Conservation (phyloP, 2,888 invertebrate species). For the Taphrorychus bicolor region DNA sequence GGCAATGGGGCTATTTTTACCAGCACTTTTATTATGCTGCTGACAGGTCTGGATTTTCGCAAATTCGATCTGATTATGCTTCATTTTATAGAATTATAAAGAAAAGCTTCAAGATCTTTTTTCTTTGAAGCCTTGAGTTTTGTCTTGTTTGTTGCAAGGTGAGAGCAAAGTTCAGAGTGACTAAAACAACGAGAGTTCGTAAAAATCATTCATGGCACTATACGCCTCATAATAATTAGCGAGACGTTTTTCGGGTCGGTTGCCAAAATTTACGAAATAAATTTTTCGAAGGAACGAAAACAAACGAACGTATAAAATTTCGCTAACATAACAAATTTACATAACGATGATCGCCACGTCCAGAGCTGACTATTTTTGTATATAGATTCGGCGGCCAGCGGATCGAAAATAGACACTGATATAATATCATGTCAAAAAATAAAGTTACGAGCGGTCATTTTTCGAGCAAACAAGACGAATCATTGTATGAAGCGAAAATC, state of each 20-base stretch:
- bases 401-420: constrained; percentile 34
- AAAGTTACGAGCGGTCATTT: background rate
- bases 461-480: too few species aligned
- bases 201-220: constrained; percentile 3
- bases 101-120: too few species aligned
- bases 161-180: background rate
- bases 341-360: constrained; percentile 26
- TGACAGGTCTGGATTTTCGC: constrained; percentile 45
- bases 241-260: constrained; percentile 7
- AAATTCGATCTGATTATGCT: constrained; percentile 12
- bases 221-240: constrained; percentile 12
- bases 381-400: constrained; percentile 21
- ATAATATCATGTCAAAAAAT: constrained; percentile 20
- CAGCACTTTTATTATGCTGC: constrained; percentile 44
- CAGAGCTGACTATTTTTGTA: constrained; percentile 40
- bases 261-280: constrained; percentile 28
- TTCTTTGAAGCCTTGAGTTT: too few species aligned
- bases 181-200: background rate
- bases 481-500: too few species aligned
- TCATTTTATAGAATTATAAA: background rate
- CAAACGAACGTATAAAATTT: constrained; percentile 41
- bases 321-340: constrained; percentile 42
- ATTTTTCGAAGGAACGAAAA: constrained; percentile 26
- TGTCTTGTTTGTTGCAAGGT: too few species aligned
- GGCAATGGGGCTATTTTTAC: constrained; percentile 51